phyloP scores from a whole-genome alignment of 1,140 invertebrate genomes.

The Trachymyrmex cornetzi region DNA sequence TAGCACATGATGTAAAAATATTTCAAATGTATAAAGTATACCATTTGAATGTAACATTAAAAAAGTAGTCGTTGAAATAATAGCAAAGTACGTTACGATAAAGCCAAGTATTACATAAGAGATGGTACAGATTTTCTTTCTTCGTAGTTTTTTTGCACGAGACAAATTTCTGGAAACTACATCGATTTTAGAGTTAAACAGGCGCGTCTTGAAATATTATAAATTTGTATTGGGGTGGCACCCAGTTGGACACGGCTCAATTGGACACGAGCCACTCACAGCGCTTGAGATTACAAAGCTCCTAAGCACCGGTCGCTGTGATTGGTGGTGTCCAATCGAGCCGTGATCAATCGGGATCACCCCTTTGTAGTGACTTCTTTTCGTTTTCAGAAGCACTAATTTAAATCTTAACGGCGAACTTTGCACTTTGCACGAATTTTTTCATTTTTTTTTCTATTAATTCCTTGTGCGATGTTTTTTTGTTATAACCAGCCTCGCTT shows the following conservation, averaged over 20 bases:
- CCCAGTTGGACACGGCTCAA: too few species aligned
- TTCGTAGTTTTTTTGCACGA: not conserved
- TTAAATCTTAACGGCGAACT: slow-evolving; percentile 21
- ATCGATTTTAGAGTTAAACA: not conserved
- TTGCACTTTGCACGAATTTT: not conserved
- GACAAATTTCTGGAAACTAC: not conserved
- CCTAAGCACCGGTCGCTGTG: too few species aligned
- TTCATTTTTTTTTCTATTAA: not conserved
- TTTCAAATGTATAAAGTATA: slow-evolving; percentile 6
- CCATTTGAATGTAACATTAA: not conserved
- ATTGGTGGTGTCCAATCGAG: too few species aligned
- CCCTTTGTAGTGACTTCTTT: too few species aligned
- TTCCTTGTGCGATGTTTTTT: not conserved
- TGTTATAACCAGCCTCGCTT: not conserved
- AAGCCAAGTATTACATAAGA: not conserved
- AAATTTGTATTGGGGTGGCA: not conserved
- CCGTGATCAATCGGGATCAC: too few species aligned
- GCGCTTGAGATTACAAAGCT: too few species aligned
- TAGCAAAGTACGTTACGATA: not conserved
- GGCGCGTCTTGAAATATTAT: not conserved
- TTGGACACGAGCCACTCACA: too few species aligned
- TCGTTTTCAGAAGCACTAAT: not conserved
- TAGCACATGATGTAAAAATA: not conserved
- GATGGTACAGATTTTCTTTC: not conserved
- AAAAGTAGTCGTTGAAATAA: not conserved